Percentiles rank a stretch among this genome's conserved stretches.
phyloP scores from a whole-genome alignment of 2,888 invertebrate genomes.

The Caenorhabditis sinica region DNA sequence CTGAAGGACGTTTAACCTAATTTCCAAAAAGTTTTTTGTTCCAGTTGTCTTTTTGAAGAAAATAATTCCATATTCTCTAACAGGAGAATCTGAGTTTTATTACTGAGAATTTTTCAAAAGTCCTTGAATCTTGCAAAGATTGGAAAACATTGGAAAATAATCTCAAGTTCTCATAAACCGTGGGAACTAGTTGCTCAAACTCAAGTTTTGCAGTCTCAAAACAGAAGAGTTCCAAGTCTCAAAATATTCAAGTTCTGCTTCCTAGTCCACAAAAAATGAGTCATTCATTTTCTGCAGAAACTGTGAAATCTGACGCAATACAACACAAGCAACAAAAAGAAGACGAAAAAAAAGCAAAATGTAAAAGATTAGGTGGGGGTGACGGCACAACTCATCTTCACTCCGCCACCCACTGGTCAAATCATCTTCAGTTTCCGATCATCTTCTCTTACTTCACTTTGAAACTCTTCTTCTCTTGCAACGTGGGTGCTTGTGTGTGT shows the following conservation, averaged over 20 bases:
- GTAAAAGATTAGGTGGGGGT: constrained; percentile 19
- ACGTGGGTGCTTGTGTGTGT: constrained; percentile 51
- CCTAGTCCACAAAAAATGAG: background rate
- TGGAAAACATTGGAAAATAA: no score
- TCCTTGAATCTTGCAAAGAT: no score
- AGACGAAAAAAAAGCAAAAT: background rate
- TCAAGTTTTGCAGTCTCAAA: background rate
- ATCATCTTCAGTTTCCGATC: constrained; percentile 35
- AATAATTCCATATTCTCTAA: no score
- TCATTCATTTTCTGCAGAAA: background rate
- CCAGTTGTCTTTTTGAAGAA: no score
- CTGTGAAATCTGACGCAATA: constrained; percentile 29
- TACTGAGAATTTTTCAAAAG: no score
- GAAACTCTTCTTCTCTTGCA: constrained; percentile 28
- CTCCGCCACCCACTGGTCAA: constrained; percentile 54
- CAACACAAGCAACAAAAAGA: background rate
- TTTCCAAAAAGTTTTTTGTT: no score
- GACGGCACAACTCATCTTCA: constrained; percentile 21
- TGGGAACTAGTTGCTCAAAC: background rate
- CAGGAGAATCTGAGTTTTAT: no score
- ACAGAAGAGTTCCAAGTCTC: background rate
- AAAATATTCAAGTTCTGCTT: background rate
- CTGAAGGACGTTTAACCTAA: no score
- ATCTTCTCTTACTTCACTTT: constrained; percentile 5
- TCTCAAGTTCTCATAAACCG: background rate